Evolutionary conservation across 2,888 invertebrate genomes (phyloP).

Genomic region (Ophraella communa): DNA sequence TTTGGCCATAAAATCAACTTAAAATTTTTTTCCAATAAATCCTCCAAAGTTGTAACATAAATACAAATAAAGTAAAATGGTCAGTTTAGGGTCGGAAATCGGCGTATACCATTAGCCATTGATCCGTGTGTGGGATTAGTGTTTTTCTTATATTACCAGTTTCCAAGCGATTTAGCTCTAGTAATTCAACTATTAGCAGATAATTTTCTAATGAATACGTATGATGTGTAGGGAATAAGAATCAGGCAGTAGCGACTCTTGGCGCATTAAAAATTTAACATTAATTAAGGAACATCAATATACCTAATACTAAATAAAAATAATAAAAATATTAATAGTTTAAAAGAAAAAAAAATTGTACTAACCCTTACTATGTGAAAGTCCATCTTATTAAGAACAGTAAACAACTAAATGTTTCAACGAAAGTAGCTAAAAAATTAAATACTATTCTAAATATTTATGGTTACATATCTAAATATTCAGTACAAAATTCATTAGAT

Average conservation of each 20-base stretch:
- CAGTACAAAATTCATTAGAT: no score
- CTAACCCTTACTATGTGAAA: no score
- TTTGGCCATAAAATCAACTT: constrained; percentile 32
- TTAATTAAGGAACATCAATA: no score
- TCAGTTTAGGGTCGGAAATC: constrained; percentile 36
- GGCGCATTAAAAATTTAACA: not conserved
- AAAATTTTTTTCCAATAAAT: constrained; percentile 40
- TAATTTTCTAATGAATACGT: constrained; percentile 56
- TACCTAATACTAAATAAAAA: no score
- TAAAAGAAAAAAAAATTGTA: no score
- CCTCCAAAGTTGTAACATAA: constrained; percentile 38
- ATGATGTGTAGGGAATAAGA: constrained; percentile 53
- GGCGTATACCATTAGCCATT: constrained; percentile 39
- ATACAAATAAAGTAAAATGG: constrained; percentile 41
- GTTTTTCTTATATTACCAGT: constrained; percentile 37
- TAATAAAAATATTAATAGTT: no score
- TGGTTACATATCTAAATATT: no score
- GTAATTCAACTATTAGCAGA: constrained; percentile 54
- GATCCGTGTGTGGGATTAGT: constrained; percentile 35
- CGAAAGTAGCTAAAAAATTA: no score
- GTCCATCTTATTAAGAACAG: no score
- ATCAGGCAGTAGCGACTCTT: not conserved
- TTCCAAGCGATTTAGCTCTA: constrained; percentile 51
- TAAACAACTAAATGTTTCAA: no score
- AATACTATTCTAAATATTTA: no score